Conservation (phyloP, 2,888 invertebrate species). For the Mystacides longicornis region DNA sequence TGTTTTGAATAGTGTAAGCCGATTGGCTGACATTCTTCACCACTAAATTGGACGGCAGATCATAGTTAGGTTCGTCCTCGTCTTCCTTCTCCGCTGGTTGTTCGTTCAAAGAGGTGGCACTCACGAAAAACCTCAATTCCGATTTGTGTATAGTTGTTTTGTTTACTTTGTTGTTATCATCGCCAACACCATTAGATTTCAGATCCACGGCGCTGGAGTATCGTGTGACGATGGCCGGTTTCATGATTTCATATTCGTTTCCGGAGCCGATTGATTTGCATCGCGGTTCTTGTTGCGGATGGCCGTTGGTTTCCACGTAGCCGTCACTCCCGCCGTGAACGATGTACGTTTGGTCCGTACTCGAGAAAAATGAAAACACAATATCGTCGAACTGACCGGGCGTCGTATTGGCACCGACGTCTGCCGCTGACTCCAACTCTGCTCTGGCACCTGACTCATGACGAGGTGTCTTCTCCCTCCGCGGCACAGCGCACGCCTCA, state of each 20-base stretch:
- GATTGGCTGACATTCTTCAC: slow-evolving; percentile 4
- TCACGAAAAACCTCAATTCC: slow-evolving; percentile 22
- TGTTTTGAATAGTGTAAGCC: slow-evolving; percentile 17
- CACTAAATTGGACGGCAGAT: slow-evolving; percentile 12
- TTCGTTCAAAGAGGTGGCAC: slow-evolving; percentile 19
- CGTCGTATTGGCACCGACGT: background rate
- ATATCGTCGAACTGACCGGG: slow-evolving; percentile 22
- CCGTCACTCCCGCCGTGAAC: slow-evolving; percentile 14
- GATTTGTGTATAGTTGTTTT: slow-evolving; percentile 20
- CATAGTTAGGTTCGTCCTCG: slow-evolving; percentile 11
- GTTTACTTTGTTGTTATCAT: background rate
- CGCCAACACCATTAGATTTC: background rate
- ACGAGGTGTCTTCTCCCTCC: background rate
- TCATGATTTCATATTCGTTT: slow-evolving; percentile 24
- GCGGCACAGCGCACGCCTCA: background rate
- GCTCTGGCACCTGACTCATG: background rate
- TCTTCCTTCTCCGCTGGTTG: slow-evolving; percentile 6
- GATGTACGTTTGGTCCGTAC: slow-evolving; percentile 22
- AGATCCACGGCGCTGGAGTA: slow-evolving; percentile 8
- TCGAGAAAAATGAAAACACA: slow-evolving; percentile 25
- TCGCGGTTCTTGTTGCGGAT: slow-evolving; percentile 3
- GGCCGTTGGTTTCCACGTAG: slow-evolving; percentile 8
- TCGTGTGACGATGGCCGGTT: slow-evolving; percentile 5
- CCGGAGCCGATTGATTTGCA: slow-evolving; percentile 20
- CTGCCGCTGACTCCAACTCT: background rate